Conservation (phyloP, 2,113 vertebrate genomes). For the Dicerorhinus sumatrensis region DNA sequence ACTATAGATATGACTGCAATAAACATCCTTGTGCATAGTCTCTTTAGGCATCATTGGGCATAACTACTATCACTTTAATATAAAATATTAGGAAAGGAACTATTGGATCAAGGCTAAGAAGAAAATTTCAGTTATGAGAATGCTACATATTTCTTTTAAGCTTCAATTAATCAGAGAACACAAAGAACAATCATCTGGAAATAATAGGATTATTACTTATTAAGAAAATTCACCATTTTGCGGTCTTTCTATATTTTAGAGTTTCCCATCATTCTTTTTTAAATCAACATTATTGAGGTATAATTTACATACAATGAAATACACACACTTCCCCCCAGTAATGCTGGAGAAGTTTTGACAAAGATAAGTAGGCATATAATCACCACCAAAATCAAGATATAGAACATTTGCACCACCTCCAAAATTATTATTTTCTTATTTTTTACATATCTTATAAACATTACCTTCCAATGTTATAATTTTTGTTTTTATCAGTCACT, state of each 20-base stretch:
- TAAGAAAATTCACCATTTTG: not conserved
- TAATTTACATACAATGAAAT: not conserved
- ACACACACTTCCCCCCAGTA: not conserved
- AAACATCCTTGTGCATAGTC: not conserved
- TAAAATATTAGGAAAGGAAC: not conserved
- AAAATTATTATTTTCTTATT: not conserved
- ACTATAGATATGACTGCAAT: not conserved
- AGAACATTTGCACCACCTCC: not conserved
- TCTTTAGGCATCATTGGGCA: not conserved
- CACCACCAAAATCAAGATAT: not conserved
- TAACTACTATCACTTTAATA: not conserved
- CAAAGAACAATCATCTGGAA: not conserved
- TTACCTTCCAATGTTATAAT: not conserved
- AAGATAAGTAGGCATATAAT: not conserved
- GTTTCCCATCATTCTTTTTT: not conserved
- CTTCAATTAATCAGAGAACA: not conserved
- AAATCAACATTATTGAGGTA: not conserved
- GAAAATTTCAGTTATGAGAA: not conserved
- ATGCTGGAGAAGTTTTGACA: not conserved
- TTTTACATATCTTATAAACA: not conserved
- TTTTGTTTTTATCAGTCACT: not conserved
- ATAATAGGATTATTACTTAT: not conserved
- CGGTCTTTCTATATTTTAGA: not conserved
- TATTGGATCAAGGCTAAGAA: not conserved
- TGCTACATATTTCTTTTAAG: constrained; percentile 7